These are phyloP conservation scores for Microctenopoma lineatum DNA, from an alignment of 2,797 vertebrate species.

Conservation along the genomic window DNA sequence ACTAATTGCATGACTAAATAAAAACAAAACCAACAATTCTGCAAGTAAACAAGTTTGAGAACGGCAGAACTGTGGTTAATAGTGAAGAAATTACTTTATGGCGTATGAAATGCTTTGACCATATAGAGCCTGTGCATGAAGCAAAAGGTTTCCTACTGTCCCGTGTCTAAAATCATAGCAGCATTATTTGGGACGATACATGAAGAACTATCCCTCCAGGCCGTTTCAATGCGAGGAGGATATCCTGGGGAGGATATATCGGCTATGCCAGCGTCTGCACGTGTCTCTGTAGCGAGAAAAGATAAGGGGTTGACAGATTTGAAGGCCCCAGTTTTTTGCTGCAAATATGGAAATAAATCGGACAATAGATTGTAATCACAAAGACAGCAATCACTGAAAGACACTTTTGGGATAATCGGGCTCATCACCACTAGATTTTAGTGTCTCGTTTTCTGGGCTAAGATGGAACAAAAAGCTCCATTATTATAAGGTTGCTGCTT, in stretches of 20 bases:
- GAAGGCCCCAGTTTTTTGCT: slow-evolving; percentile 5
- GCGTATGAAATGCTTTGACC: slow-evolving; percentile 19
- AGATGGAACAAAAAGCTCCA: neutral
- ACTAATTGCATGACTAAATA: neutral
- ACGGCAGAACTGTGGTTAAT: slow-evolving; percentile 31
- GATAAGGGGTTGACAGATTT: neutral
- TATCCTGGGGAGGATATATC: slow-evolving; percentile 22
- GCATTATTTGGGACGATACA: slow-evolving; percentile 38
- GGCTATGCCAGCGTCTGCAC: slow-evolving; percentile 12
- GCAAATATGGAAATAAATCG: slow-evolving; percentile 36
- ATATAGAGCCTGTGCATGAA: slow-evolving; percentile 25
- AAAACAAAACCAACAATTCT: slow-evolving; percentile 1
- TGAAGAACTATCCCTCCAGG: slow-evolving; percentile 39
- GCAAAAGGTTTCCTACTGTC: slow-evolving; percentile 42
- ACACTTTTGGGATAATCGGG: slow-evolving; percentile 12
- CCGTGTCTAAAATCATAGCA: slow-evolving; percentile 43
- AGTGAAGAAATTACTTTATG: slow-evolving; percentile 22
- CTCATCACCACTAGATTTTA: slow-evolving; percentile 30
- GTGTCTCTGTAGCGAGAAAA: slow-evolving; percentile 1
- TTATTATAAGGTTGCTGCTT: neutral
- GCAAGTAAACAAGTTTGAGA: slow-evolving; percentile 19
- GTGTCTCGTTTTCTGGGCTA: slow-evolving; percentile 1
- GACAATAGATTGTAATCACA: slow-evolving; percentile 30
- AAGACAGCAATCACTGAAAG: slow-evolving; percentile 2
- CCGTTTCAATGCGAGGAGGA: slow-evolving; percentile 9